These are phyloP conservation scores for Philopedon plagiatum DNA, from an alignment of 2,888 invertebrate species.

Conservation along the genomic window DNA sequence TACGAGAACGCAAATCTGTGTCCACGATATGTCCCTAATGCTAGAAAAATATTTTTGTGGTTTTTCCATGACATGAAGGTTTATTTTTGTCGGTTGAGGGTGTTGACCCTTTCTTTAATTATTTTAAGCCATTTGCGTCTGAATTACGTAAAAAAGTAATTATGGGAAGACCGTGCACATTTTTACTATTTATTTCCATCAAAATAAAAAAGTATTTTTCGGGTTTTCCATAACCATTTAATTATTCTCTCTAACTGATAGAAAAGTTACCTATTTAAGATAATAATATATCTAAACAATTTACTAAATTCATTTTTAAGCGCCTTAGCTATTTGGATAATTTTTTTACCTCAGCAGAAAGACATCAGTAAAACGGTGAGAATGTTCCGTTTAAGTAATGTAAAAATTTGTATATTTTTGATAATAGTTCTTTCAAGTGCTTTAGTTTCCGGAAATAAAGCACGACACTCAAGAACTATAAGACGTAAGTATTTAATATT, in stretches of 20 bases:
- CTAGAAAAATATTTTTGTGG: not conserved
- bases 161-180: not conserved
- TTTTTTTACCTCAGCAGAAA: too few relatives aligned
- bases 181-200: too few relatives aligned
- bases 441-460: not conserved
- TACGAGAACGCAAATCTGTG: too few relatives aligned
- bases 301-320: not conserved
- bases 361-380: too few relatives aligned
- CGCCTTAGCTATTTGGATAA: not conserved
- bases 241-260: too few relatives aligned
- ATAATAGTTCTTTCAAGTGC: not conserved
- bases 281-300: not conserved
- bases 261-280: not conserved
- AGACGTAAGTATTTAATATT: slow-evolving; percentile 17
- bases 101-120: slow-evolving; percentile 3
- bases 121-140: not conserved
- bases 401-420: not conserved
- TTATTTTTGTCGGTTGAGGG: not conserved
- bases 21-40: not conserved
- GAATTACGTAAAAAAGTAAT: not conserved
- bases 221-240: too few relatives aligned
- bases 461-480: slow-evolving; percentile 13
- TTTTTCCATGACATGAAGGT: not conserved
- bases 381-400: not conserved
- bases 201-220: too few relatives aligned